Conservation (phyloP, 1,140 invertebrate species). For the Adelges cooleyi region DNA sequence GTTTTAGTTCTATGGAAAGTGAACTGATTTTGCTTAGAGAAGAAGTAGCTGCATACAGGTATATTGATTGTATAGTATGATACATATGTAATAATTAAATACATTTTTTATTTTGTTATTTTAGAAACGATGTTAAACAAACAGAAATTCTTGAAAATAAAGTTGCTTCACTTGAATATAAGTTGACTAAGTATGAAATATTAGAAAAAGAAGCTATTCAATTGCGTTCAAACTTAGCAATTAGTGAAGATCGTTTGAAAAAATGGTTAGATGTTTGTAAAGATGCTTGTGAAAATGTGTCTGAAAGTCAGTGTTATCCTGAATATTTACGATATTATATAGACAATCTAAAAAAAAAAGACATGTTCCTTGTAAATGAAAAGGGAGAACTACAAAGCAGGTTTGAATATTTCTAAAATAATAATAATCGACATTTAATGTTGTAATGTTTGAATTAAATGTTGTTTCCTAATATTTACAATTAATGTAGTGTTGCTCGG, state of each 20-base stretch:
- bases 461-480: too few relatives aligned
- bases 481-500: slow-evolving; percentile 21
- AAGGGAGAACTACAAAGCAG: slow-evolving; percentile 12
- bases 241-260: slow-evolving; percentile 20
- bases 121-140: slow-evolving; percentile 24
- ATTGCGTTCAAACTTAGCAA: slow-evolving; percentile 19
- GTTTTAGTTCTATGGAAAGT: slow-evolving; percentile 22
- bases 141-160: slow-evolving; percentile 18
- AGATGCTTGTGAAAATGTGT: slow-evolving; percentile 15
- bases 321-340: slow-evolving; percentile 26
- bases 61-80: not conserved
- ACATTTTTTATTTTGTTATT: not conserved
- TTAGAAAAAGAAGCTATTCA: slow-evolving; percentile 22
- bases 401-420: not conserved
- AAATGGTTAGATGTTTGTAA: slow-evolving; percentile 7
- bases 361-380: not conserved
- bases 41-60: slow-evolving; percentile 20
- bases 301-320: slow-evolving; percentile 18
- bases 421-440: too few relatives aligned
- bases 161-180: slow-evolving; percentile 16
- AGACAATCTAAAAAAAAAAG: slow-evolving; percentile 21
- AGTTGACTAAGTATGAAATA: slow-evolving; percentile 9
- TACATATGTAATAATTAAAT: not conserved
- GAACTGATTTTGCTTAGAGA: slow-evolving; percentile 14
- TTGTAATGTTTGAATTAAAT: too few relatives aligned